Evolutionary conservation across 2,797 vertebrate species (phyloP), one percentile per base, ranked within the genome.

Genomic region (Trachurus trachurus): DNA sequence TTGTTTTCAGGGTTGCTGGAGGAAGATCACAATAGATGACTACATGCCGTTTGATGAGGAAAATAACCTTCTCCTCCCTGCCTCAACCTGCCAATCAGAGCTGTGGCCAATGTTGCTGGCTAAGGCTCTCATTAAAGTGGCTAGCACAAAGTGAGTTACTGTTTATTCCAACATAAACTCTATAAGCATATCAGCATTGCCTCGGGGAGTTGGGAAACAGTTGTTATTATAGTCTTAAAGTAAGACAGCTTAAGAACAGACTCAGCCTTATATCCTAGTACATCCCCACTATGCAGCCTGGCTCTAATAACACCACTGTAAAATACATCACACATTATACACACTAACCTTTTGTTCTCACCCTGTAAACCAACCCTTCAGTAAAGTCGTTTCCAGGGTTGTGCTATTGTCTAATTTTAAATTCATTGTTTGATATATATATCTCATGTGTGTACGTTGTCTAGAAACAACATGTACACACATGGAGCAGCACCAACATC

Each of bases 61-160:
- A 3, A 95, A 96, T 73, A 94, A 96, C 65, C 86, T 99, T 58
- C 93, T 99, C 84, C 96, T 99, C 63, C 98, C 98, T 59, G 90
- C 95, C 77, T 96, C 97, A 80, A 82, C 94, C 19, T 95, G 81
- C 89, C 91, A 95, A 54, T 88, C 83, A 82, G 98, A 99, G 92
- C 96, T 99, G 76, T 99, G 98, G 98, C 97, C 98, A 52, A 95
- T 99, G 97, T 87, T 99, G 80, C 78, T 99, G 89, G 93, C 96
- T 79, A 99, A 99, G 93, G 98, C 95, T 74, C 94, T 99, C 71
- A 95, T 99, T 87, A 99, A 99, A 86, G 86, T 99, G 80, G 95
- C 96, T 84, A 96, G 93, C 81, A 93, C 94, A 77, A 96, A 97
- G 98, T 99, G 93, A 89, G 97, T 96, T 59, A 60, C 47, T 67